Percentiles rank a stretch among this genome's conserved stretches.
Evolutionary conservation across 2,888 invertebrate species (phyloP).

Genomic region (Julus scandinavius): DNA sequence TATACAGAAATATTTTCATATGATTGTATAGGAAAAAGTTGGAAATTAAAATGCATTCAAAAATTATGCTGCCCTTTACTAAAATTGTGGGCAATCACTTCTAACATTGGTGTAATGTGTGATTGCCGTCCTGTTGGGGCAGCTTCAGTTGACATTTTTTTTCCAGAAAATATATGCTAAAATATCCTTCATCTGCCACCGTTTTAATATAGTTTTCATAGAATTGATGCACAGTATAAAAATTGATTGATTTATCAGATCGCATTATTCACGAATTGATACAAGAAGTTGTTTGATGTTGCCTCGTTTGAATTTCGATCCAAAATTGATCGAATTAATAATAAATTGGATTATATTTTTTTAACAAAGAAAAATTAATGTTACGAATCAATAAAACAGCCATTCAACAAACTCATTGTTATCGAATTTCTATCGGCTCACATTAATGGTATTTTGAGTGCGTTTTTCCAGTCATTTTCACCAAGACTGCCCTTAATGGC

Average conservation of each 20-base stretch:
- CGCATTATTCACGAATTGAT: conserved; percentile 3
- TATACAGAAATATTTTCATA: no score
- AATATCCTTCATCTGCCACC: no score
- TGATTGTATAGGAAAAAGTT: no score
- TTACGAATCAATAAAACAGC: not conserved
- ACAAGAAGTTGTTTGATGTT: conserved; percentile 9
- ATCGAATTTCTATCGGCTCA: conserved; percentile 27
- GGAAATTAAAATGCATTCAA: no score
- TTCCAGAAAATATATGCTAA: no score
- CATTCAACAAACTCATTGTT: not conserved
- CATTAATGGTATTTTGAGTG: conserved; percentile 12
- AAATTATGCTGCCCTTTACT: no score
- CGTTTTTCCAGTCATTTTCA: conserved; percentile 16
- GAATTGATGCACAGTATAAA: not conserved
- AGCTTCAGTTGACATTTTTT: no score
- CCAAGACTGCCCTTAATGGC: conserved; percentile 3
- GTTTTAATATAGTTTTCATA: not conserved
- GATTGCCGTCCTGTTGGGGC: no score
- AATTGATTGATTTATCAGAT: conserved; percentile 21
- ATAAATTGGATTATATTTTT: conserved; percentile 23
- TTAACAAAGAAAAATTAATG: conserved; percentile 22
- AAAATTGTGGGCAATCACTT: no score
- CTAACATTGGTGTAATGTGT: no score
- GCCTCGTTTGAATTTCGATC: conserved; percentile 8
- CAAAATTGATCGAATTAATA: conserved; percentile 48